Evolutionary conservation across 2,888 invertebrate genomes (phyloP).

Genomic region (Slavum lentiscoides): DNA sequence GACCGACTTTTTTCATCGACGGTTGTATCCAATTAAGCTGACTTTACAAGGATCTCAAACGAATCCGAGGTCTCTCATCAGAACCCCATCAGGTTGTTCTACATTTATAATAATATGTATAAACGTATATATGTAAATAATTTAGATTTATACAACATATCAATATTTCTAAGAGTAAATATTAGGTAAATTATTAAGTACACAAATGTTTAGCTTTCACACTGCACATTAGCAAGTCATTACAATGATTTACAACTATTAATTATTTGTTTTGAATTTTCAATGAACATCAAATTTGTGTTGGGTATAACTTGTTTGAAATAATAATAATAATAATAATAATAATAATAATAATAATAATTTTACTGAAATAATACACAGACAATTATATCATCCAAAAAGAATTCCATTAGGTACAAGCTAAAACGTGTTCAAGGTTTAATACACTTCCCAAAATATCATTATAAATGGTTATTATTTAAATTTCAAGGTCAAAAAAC

Average conservation of each 20-base stretch:
- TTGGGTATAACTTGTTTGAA: neutral
- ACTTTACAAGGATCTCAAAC: neutral
- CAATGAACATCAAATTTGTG: neutral
- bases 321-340: too few relatives aligned
- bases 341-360: too few relatives aligned
- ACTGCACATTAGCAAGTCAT: too few relatives aligned
- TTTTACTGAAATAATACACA: neutral
- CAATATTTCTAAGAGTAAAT: too few relatives aligned
- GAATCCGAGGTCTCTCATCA: neutral
- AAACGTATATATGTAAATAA: neutral
- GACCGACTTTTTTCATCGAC: neutral
- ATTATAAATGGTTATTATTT: slow-evolving; percentile 10
- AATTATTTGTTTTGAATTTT: too few relatives aligned
- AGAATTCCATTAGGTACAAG: slow-evolving; percentile 1
- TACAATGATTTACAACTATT: too few relatives aligned
- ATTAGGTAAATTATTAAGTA: too few relatives aligned
- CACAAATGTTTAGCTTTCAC: too few relatives aligned
- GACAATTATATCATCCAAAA: slow-evolving; percentile 1
- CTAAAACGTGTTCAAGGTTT: slow-evolving; percentile 28
- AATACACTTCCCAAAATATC: slow-evolving; percentile 10
- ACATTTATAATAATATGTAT: neutral
- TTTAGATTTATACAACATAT: too few relatives aligned
- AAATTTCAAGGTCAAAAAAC: slow-evolving; percentile 26
- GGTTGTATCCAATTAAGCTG: neutral
- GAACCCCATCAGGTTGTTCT: neutral